Evolutionary conservation across 2,797 vertebrate species (phyloP), one percentile per base, ranked within the genome.

Genomic region (Periparus ater): DNA sequence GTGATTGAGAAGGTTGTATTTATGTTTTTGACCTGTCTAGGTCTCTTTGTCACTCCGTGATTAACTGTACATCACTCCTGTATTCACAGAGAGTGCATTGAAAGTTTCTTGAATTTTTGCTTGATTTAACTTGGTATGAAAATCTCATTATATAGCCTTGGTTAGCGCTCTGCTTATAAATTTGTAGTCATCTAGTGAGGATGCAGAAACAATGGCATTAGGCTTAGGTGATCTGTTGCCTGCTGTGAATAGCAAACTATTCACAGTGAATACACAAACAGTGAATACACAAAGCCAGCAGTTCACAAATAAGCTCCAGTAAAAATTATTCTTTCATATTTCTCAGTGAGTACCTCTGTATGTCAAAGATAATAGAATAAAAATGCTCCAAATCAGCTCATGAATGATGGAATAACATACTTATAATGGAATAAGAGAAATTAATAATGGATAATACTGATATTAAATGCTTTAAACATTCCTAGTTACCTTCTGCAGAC

Each of bases 351-450:
- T 78, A 91, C 23, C 26, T 93, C 89, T 91, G 85, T 62, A 78
- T 74, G 62, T 48, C 68, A 89, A 79, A 92, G 76, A 86, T 85
- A 84, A 91, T 51, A 72, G 34, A 65, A 62, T 85, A 58, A 88
- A 76, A 65, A 5, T 9, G 23, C 27, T 88, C 15, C 16, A 72
- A 90, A 86, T 54, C 54, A 78, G 29, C 26, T 85, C 19, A 68
- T 42, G 47, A 88, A 68, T 75, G 51, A 88, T 87, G 54, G n/a
- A 72, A 21, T 84, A 88, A 68, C 61, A 53, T 30, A 70, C 25
- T 86, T 70, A 66, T 74, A 71, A 77, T 58, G 20, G 20, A 88
- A 77, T 71, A 89, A 67, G 1, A 4, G 26, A 78, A 90, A 88
- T 75, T 77, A 83, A 53, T 78, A 90, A 81, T 75, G 30, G 34